Conservation (phyloP, 2,888 invertebrate genomes). For the Ochropacha duplaris region DNA sequence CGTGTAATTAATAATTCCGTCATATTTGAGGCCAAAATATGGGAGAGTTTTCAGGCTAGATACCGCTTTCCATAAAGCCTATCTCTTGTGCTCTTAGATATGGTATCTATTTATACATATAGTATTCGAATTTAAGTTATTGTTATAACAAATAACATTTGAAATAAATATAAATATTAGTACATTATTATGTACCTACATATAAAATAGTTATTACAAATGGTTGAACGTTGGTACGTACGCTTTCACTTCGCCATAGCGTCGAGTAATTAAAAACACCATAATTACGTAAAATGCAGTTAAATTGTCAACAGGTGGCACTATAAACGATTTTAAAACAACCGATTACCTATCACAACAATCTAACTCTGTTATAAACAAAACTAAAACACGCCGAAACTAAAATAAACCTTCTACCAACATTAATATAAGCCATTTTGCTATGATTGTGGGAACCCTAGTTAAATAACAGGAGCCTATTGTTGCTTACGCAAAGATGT, state of each 20-base stretch:
- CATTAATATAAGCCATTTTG: conserved; percentile 32
- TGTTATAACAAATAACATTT: too few relatives aligned
- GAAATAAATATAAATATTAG: too few relatives aligned
- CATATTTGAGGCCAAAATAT: too few relatives aligned
- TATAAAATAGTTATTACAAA: too few relatives aligned
- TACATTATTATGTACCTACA: too few relatives aligned
- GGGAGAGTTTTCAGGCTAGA: too few relatives aligned
- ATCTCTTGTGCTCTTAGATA: too few relatives aligned
- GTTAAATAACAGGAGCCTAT: conserved; percentile 72
- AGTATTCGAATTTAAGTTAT: too few relatives aligned
- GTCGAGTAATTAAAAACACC: conserved; percentile 7
- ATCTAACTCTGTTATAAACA: conserved; percentile 63
- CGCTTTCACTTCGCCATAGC: not conserved
- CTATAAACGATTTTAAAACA: conserved; percentile 60
- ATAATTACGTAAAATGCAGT: conserved; percentile 25
- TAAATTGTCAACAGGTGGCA: conserved; percentile 60
- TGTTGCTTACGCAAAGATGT: conserved; percentile 79
- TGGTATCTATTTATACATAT: too few relatives aligned
- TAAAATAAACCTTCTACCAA: conserved; percentile 31
- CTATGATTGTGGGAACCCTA: conserved; percentile 33
- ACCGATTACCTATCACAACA: conserved; percentile 70
- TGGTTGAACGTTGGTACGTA: too few relatives aligned
- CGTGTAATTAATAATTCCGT: too few relatives aligned
- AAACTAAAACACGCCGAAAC: conserved; percentile 25
- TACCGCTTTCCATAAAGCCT: too few relatives aligned